A percentile compares a stretch with the other conserved stretches of the same genome.
Conservation (phyloP, 2,888 invertebrate genomes). For the Odontomyia ornata region DNA sequence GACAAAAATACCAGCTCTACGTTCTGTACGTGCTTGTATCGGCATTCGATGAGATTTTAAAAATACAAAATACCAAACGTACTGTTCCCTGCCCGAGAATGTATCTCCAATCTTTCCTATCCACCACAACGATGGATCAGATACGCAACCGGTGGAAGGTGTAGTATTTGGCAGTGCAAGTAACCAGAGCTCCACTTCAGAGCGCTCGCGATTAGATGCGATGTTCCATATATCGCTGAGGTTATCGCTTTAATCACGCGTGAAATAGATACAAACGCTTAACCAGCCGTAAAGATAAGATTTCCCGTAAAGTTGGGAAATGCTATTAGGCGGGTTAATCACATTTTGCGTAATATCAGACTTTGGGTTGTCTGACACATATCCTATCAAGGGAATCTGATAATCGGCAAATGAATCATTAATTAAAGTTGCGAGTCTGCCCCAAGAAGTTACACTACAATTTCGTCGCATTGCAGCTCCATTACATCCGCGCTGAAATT, state of each 20-base stretch:
- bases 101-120: neutral
- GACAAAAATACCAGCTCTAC: neutral
- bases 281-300: neutral
- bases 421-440: neutral
- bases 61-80: neutral
- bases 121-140: too few relatives aligned
- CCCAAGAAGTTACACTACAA: neutral
- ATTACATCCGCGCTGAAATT: neutral
- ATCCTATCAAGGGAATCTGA: neutral
- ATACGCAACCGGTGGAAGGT: too few relatives aligned
- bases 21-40: neutral
- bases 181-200: too few relatives aligned
- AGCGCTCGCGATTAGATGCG: neutral
- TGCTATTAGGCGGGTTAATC: too few relatives aligned
- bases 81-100: neutral
- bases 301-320: neutral
- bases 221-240: neutral
- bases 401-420: neutral
- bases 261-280: neutral
- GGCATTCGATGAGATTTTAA: neutral
- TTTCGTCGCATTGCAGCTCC: neutral
- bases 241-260: neutral
- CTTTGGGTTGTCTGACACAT: neutral
- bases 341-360: neutral
- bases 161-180: too few relatives aligned